Evolutionary conservation across 2,113 vertebrate genomes (phyloP).

Genomic region (Hydrochoerus hydrochaeris): DNA sequence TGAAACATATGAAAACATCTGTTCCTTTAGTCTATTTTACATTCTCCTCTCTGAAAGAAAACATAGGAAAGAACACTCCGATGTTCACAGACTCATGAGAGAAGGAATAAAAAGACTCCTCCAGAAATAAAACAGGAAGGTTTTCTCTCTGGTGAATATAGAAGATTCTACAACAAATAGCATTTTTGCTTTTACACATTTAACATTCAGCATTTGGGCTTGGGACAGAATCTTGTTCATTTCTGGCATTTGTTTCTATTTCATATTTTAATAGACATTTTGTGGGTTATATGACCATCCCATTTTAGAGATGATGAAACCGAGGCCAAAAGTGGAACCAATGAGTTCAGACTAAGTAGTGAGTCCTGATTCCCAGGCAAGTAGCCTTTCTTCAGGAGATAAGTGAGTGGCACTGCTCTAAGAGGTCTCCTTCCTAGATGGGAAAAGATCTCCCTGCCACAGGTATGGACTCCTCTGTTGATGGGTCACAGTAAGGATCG

Average conservation of each 20-base stretch:
- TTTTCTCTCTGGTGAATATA: neutral
- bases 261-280: constrained; percentile 41
- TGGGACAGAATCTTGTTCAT: neutral
- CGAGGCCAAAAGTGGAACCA: neutral
- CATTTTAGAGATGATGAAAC: constrained; percentile 37
- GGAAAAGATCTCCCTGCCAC: neutral
- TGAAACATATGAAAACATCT: neutral
- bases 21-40: neutral
- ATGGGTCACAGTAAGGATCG: neutral
- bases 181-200: neutral
- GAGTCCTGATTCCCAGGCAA: neutral
- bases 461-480: neutral
- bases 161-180: constrained; percentile 8
- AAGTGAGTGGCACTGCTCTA: neutral
- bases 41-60: neutral
- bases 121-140: neutral
- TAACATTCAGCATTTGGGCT: neutral
- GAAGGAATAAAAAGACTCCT: neutral
- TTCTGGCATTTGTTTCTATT: constrained; percentile 17
- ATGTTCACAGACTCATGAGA: neutral
- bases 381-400: neutral
- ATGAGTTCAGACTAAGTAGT: neutral
- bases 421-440: neutral
- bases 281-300: neutral
- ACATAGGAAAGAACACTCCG: neutral